A percentile compares a stretch with the other conserved stretches of the same genome.
These are phyloP conservation scores for Amblyjoppa fuscipennis DNA, from an alignment of 2,888 invertebrate genomes.

Conservation along the genomic window DNA sequence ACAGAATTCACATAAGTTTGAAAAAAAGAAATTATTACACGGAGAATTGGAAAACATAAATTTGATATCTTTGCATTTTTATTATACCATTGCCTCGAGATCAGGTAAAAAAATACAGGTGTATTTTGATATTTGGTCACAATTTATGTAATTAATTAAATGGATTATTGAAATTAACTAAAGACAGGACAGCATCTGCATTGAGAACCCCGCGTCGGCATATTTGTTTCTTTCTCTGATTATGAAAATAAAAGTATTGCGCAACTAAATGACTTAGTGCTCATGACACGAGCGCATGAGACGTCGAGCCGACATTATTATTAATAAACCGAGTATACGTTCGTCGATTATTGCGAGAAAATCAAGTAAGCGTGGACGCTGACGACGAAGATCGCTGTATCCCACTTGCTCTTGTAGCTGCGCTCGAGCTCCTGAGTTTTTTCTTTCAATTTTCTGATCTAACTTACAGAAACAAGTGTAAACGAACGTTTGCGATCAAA, in stretches of 20 bases:
- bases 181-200: background rate
- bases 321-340: conserved; percentile 80
- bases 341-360: conserved; percentile 77
- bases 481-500: conserved; percentile 46
- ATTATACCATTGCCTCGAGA: background rate
- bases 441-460: conserved; percentile 10
- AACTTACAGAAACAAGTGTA: conserved; percentile 39
- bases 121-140: background rate
- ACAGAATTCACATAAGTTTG: background rate
- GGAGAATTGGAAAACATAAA: background rate
- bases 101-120: background rate
- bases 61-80: background rate
- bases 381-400: conserved; percentile 38
- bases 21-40: background rate
- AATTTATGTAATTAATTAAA: background rate
- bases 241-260: conserved; percentile 81
- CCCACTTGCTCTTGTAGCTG: conserved; percentile 8
- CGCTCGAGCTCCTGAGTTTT: background rate
- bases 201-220: conserved; percentile 71
- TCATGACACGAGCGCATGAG: conserved; percentile 80
- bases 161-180: background rate
- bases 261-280: conserved; percentile 80
- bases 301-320: conserved; percentile 82
- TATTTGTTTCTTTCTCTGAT: conserved; percentile 75
- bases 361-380: conserved; percentile 33